Percentiles rank a stretch among this genome's conserved stretches.
Evolutionary conservation across 2,113 vertebrate genomes (phyloP).

Genomic region (Australoheros scitulus): DNA sequence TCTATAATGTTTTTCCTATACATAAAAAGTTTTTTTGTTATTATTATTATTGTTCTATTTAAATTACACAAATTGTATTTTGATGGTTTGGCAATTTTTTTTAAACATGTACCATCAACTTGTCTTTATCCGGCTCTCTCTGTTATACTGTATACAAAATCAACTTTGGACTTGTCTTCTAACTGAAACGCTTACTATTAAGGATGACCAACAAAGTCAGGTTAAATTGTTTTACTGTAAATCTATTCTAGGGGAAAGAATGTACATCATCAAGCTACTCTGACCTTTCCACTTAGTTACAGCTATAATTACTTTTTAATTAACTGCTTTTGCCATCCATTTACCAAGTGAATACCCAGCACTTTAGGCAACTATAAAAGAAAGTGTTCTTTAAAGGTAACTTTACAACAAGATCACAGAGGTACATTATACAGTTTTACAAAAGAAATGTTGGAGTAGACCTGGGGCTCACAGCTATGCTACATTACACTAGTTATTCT

Average conservation of each 20-base stretch:
- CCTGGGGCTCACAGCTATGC: slow-evolving; percentile 25
- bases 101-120: background rate
- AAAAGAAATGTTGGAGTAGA: slow-evolving; percentile 42
- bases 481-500: slow-evolving; percentile 19
- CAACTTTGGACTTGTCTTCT: background rate
- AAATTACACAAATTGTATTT: background rate
- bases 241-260: slow-evolving; percentile 7
- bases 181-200: background rate
- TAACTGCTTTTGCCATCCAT: slow-evolving; percentile 30
- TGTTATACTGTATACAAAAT: background rate
- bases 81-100: background rate
- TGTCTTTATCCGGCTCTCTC: background rate
- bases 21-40: background rate
- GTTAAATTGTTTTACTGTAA: slow-evolving; percentile 23
- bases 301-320: slow-evolving; percentile 59
- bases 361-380: slow-evolving; percentile 20
- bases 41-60: background rate
- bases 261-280: slow-evolving; percentile 31
- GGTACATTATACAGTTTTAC: slow-evolving; percentile 13
- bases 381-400: slow-evolving; percentile 33
- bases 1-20: background rate
- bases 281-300: slow-evolving; percentile 56
- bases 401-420: slow-evolving; percentile 36
- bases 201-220: background rate
- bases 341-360: slow-evolving; percentile 26